Evolutionary conservation across 2,888 invertebrate genomes (phyloP), one percentile per base, ranked within the genome.

Genomic region (Drosophila aldrichi): DNA sequence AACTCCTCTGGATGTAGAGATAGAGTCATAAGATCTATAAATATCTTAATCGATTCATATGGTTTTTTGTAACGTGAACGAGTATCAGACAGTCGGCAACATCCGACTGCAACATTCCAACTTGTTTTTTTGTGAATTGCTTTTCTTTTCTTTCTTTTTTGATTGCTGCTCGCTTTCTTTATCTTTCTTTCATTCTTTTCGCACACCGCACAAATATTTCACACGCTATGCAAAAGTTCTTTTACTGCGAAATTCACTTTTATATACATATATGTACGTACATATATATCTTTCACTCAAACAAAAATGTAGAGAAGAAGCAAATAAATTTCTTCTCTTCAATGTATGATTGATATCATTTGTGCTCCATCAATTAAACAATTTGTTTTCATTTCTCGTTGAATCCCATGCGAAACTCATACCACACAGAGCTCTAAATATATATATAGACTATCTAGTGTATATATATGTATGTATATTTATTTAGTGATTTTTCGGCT

Each of bases 131-230:
- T 36, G 36, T 10, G 32, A 10, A 32, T 10, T 9, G 10, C 25
- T 25, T 29, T 29, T 29, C 29, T 7, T 20, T 14, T 36, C 16
- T n/a, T 22, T 8, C 22, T 36, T 9, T n/a, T 10, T 10, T 40
- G 25, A n/a, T n/a, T n/a, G 1, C 7, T 41, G 16, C 6, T 32
- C 41, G 32, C 55, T 43, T 43, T 29, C 52, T 52, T 43, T 43
- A 18, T 25, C n/a, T 25, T 32, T 56, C 43, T 43, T 16, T 25
- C 9, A 10, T 22, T 56, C 36, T 56, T 16, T 43, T 34, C 52
- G 22, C 52, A 32, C 48, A 40, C 40, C 38, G 70, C 70, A 60
- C 61, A 61, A 49, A 55, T 32, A 49, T 38, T 57, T 66, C 66
- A 56, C 65, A 55, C 67, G 40, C 52, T 44, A 57, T 51, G 38